phyloP scores from a whole-genome alignment of 2,888 invertebrate species.

The Drosophila birchii region DNA sequence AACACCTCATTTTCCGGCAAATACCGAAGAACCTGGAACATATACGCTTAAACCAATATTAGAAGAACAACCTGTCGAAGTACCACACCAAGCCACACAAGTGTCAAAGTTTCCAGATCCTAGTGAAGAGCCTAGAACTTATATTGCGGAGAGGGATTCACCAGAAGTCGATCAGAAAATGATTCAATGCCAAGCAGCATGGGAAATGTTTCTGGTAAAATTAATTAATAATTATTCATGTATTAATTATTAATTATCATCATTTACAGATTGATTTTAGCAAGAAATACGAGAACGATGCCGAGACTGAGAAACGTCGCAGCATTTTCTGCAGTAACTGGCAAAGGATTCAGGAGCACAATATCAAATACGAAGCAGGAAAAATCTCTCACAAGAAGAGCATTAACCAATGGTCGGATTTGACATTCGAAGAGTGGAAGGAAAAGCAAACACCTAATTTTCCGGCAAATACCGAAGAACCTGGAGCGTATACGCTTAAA shows the following conservation, averaged over 20 bases:
- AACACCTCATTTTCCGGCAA: neutral
- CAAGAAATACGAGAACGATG: conserved; percentile 30
- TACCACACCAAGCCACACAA: too few species aligned
- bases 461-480: neutral
- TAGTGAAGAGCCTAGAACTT: neutral
- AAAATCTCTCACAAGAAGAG: conserved; percentile 44
- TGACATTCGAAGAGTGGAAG: conserved; percentile 49
- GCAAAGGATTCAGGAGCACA: conserved; percentile 53
- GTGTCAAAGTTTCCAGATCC: neutral
- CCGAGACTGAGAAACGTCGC: conserved; percentile 46
- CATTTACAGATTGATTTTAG: conserved; percentile 1
- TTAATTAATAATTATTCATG: neutral
- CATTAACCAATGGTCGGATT: conserved; percentile 64
- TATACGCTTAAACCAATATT: neutral
- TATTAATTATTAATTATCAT: neutral
- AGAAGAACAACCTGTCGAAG: too few species aligned
- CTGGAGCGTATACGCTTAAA: neutral
- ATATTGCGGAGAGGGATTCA: too few species aligned
- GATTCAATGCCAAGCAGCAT: too few species aligned
- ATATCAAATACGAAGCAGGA: conserved; percentile 40
- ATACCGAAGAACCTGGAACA: neutral
- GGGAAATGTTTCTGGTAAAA: neutral
- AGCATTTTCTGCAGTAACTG: conserved; percentile 58
- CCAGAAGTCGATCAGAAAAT: too few species aligned
- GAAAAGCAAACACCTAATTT: neutral